Evolutionary conservation across 2,113 vertebrate genomes (phyloP).

Genomic region (Melanostigma gelatinosum): DNA sequence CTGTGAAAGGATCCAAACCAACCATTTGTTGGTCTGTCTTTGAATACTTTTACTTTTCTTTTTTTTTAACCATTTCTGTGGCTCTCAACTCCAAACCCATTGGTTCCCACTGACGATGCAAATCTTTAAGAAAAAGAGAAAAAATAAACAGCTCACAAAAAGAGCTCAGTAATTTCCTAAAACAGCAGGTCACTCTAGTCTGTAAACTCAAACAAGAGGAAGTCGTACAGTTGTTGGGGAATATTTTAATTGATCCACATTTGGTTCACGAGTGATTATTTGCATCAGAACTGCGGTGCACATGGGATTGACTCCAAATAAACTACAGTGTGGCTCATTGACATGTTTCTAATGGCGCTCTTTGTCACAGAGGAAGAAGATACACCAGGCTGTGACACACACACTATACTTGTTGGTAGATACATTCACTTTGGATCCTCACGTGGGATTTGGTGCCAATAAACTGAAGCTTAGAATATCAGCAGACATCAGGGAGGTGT

Average conservation of each 20-base stretch:
- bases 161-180: not conserved
- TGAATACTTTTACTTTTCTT: no score
- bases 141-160: not conserved
- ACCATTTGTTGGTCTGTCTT: not conserved
- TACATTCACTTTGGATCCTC: not conserved
- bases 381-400: not conserved
- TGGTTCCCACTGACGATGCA: not conserved
- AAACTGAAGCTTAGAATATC: not conserved
- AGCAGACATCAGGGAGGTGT: not conserved
- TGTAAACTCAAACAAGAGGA: not conserved
- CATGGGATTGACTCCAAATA: not conserved
- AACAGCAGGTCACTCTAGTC: not conserved
- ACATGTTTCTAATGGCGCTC: not conserved
- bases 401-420: not conserved
- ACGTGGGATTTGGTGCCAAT: not conserved
- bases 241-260: not conserved
- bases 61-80: not conserved
- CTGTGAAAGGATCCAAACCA: not conserved
- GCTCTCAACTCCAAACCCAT: not conserved
- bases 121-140: not conserved
- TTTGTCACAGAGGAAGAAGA: not conserved
- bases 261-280: not conserved
- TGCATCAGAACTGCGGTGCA: not conserved
- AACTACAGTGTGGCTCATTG: not conserved
- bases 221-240: not conserved